Conservation (phyloP, 2,797 vertebrate genomes). For the Sebastes paucispinis region DNA sequence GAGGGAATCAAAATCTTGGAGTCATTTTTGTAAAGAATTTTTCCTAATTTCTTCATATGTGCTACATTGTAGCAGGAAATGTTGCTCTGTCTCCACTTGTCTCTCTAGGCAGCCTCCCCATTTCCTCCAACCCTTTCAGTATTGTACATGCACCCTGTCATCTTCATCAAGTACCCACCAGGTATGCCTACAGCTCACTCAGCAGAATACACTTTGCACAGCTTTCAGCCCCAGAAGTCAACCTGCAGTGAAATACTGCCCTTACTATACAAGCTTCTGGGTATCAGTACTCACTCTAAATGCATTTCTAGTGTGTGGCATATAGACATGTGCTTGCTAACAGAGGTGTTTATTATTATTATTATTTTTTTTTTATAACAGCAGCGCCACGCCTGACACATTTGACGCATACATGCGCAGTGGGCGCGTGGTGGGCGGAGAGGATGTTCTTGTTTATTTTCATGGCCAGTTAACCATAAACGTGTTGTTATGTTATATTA, state of each 20-base stretch:
- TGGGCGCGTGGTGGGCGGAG: conserved; percentile 32
- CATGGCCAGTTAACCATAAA: conserved; percentile 41
- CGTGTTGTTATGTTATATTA: not conserved
- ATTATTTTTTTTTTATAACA: not conserved
- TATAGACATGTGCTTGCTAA: not conserved
- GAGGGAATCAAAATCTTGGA: too few relatives aligned
- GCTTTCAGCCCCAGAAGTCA: not conserved
- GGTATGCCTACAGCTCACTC: rapidly evolving
- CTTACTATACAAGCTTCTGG: not conserved
- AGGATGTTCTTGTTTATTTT: conserved; percentile 73
- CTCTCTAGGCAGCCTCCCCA: not conserved
- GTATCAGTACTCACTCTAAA: too few relatives aligned
- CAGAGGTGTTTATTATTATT: not conserved
- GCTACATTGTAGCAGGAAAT: too few relatives aligned
- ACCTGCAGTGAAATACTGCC: not conserved
- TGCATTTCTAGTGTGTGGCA: not conserved
- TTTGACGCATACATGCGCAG: conserved; percentile 42
- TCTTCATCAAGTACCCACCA: not conserved
- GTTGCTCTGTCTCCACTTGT: too few relatives aligned
- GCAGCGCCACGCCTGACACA: conserved; percentile 51
- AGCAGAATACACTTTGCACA: not conserved
- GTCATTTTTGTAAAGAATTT: too few relatives aligned
- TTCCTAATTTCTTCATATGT: too few relatives aligned
- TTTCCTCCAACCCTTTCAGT: not conserved
- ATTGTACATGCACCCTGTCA: too few relatives aligned